Base-by-base conservation (phyloP, 2,888 invertebrate genomes). In the Epinotia ramella region DNA sequence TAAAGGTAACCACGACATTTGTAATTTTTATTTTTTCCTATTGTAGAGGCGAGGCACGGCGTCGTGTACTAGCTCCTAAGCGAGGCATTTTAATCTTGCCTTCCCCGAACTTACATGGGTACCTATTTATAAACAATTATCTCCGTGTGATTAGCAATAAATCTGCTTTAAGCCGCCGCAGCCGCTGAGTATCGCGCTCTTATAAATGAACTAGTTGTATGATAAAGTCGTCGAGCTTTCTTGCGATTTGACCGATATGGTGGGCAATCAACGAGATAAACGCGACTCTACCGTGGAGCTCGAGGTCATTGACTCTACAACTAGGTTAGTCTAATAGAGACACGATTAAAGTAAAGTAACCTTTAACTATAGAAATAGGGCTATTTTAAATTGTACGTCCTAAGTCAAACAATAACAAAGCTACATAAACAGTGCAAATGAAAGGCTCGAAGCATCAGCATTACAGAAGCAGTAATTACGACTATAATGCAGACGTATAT, bases 1-100 rank as follows among this genome's bases (percentile, higher is more conserved):
- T 93, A 91, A 90, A 91, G 89, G 91, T 90, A 89, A 92, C 91
- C 90, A 87, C 87, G 87, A 88, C 87, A 88, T 88, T 89, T 89
- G 88, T 90, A 88, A 89, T 87, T 91, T 88, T 92, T 89, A 84
- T 89, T 91, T 88, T 86, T 79, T 80, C 83, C 24, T 40, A 81
- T 81, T 84, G 81, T 83, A 65, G 40, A 69, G n/a, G 65, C 44
- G 63, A 56, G 53, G 75, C 78, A 80, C 76, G 66, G 57, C 40
- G 53, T 68, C 65, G 64, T 64, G 60, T 64, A 57, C 71, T 66
- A 62, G 60, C 71, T 68, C 44, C 18, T 57, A 44, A 66, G 44
- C 60, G 70, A 56, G 60, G 40, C 65, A 71, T 53, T 68, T 67
- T 56, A 67, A 70, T 71, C 70, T 66, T 46, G 65, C 70, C 60